Base-by-base conservation (phyloP, 1,140 invertebrate genomes). In the fruit fly (Drosophila melanogaster) region DNA sequence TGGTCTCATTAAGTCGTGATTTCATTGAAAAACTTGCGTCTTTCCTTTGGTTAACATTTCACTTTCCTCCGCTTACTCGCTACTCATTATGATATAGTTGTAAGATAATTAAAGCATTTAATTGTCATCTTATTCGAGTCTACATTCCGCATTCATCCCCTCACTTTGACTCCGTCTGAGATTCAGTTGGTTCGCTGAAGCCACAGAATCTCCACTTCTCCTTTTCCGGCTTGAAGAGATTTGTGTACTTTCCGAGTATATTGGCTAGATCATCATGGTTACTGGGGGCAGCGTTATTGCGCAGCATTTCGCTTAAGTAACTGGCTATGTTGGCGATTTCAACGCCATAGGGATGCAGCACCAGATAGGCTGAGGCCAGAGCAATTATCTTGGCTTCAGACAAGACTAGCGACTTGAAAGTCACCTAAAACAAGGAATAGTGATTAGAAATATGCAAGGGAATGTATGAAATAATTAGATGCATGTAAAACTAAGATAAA, bases 311-410 rank as follows among this genome's bases (percentile, higher is more conserved):
- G 90, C 95, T 95, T 51, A 97, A 93, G 92, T 97, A 97, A 4
- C 95, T 97, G 94, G 95, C 96, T 75, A 98, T 94, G 85, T 97
- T 96, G 91, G 96, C 96, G 4, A 97, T 94, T 60, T 95, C 96
- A 2, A 96, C 96, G 43, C 97, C 97, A 89, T 96, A 96, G 0
- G 97, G 97, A 93, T 98, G 97, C 44, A 98, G 95, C 90, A 97
- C 95, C 33, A 98, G 93, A 93, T 97, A 98, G 38, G 96, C 96
- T 15, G 96, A 95, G 49, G 97, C 95, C 40, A 98, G 93, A 67
- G 96, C 96, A 69, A 96, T 95, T n/a, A 96, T 91, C 84, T 94
- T 95, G 1, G 95, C 95, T 80, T 96, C 95, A 49, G 93, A 92
- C 55, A 94, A 92, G 4, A 92, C 93, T 53, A 94, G 89, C 67